These are phyloP conservation scores for Myotis yumanensis DNA, from an alignment of 2,113 vertebrate genomes.

Conservation along the genomic window DNA sequence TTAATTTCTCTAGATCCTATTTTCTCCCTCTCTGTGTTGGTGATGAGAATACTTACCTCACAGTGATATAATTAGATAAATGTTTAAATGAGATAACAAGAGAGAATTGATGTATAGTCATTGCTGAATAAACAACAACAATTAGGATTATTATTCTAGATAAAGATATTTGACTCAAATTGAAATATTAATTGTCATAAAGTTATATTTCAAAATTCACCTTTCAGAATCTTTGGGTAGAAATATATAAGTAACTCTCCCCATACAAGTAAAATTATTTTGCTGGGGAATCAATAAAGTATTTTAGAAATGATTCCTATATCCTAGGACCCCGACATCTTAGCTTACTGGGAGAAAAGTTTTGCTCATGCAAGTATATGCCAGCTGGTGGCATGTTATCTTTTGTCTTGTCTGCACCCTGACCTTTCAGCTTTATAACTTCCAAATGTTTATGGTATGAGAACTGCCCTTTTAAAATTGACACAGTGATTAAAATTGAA, in stretches of 20 bases:
- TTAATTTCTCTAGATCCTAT: background rate
- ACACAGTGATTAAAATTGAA: conserved; percentile 54
- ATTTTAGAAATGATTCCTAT: background rate
- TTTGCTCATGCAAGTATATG: conserved; percentile 12
- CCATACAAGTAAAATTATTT: background rate
- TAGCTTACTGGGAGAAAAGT: background rate
- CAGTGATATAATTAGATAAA: background rate
- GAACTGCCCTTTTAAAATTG: conserved; percentile 70
- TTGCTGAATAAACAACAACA: background rate
- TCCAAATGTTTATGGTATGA: conserved; percentile 74
- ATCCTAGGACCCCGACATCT: background rate
- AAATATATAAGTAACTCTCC: background rate
- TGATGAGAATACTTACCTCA: background rate
- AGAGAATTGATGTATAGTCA: background rate
- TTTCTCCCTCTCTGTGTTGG: background rate
- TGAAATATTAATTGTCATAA: background rate
- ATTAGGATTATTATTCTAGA: background rate
- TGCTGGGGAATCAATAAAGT: background rate
- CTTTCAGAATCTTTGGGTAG: background rate
- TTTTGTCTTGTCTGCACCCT: conserved; percentile 62
- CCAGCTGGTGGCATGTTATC: conserved; percentile 62
- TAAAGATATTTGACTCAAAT: conserved; percentile 3
- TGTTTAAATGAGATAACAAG: background rate
- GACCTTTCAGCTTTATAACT: conserved; percentile 72
- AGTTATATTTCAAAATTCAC: background rate